A percentile compares a stretch with the other conserved stretches of the same genome.
These are phyloP conservation scores for Tyria jacobaeae DNA, from an alignment of 2,888 invertebrate genomes.

Conservation along the genomic window DNA sequence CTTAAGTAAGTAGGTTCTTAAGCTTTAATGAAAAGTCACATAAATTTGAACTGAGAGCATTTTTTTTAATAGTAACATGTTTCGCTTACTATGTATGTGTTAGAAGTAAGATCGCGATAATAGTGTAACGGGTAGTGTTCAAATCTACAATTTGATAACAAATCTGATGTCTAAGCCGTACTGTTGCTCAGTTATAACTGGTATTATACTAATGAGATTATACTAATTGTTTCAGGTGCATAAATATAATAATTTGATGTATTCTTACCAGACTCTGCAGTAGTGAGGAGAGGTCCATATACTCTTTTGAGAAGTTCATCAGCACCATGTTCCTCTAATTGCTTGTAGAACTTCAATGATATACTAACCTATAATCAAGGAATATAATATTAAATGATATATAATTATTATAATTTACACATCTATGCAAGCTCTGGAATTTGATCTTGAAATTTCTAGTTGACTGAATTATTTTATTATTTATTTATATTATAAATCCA, in stretches of 20 bases:
- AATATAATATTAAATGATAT: neutral
- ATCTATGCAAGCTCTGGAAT: neutral
- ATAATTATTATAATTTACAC: no score
- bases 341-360: conserved; percentile 99
- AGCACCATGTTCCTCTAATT: conserved; percentile 99
- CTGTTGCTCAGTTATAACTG: neutral
- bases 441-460: neutral
- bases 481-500: no score
- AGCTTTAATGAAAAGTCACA: no score
- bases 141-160: no score
- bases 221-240: neutral
- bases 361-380: conserved; percentile 94
- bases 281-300: conserved; percentile 94
- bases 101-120: no score
- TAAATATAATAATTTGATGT: neutral
- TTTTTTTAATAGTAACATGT: no score
- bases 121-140: no score
- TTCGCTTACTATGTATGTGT: no score
- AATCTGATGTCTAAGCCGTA: no score
- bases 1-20: no score
- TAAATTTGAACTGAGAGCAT: no score
- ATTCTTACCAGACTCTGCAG: conserved; percentile 93
- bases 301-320: conserved; percentile 97
- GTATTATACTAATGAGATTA: neutral
- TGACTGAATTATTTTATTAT: no score